Evolutionary conservation across 2,888 invertebrate species (phyloP).

Genomic region (Stramonita haemastoma): DNA sequence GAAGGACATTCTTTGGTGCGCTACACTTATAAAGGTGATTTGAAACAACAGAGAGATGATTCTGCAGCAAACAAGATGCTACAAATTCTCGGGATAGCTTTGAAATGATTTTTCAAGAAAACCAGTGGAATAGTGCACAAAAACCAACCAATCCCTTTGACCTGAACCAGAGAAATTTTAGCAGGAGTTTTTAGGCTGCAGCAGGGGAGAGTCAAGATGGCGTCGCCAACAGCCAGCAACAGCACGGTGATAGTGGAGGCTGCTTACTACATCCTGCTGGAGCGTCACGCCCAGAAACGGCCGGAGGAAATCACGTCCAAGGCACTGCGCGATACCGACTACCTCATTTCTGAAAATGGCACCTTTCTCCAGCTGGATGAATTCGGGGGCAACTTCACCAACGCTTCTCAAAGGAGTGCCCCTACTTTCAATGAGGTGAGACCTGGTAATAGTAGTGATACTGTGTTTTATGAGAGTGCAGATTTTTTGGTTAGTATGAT

Average conservation of each 20-base stretch:
- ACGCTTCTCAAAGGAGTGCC: background rate
- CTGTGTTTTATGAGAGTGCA: too few species aligned
- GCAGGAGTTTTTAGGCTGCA: too few species aligned
- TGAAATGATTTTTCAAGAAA: background rate
- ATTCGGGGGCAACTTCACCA: slow-evolving; percentile 6
- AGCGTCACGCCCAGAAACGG: background rate
- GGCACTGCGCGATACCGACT: background rate
- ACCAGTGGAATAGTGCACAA: background rate
- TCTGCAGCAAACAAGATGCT: background rate
- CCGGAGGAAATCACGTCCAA: slow-evolving; percentile 1
- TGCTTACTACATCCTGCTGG: slow-evolving; percentile 32
- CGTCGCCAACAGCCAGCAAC: background rate
- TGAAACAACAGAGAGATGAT: background rate
- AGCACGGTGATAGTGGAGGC: slow-evolving; percentile 27
- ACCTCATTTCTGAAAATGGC: slow-evolving; percentile 25
- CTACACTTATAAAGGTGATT: background rate
- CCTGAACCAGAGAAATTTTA: too few species aligned
- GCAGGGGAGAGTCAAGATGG: background rate
- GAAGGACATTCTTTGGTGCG: background rate
- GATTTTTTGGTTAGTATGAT: too few species aligned
- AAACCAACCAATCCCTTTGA: background rate
- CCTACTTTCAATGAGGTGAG: slow-evolving; percentile 35
- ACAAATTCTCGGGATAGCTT: background rate
- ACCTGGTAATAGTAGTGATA: too few species aligned
- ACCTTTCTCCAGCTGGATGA: background rate